Conservation (phyloP, 2,797 vertebrate genomes). For the Knipowitschia caucasica region DNA sequence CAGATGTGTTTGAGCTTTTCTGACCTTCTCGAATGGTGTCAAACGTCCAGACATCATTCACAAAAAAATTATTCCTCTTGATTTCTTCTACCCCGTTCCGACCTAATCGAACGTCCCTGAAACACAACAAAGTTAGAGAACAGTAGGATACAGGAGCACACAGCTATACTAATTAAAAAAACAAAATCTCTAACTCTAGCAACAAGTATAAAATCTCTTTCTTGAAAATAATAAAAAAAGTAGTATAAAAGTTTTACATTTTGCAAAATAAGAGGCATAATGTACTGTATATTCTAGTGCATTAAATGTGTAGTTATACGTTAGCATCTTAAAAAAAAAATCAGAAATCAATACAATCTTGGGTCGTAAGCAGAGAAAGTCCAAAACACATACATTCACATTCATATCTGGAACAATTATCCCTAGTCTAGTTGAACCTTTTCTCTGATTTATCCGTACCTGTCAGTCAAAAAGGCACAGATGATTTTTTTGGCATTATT, state of each 20-base stretch:
- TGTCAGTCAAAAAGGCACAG: slow-evolving; percentile 97
- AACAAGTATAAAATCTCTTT: too few relatives aligned
- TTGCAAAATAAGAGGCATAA: neutral
- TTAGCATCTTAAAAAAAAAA: too few relatives aligned
- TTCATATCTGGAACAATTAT: neutral
- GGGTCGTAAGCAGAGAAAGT: too few relatives aligned
- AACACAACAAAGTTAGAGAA: neutral
- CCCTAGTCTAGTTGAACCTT: neutral
- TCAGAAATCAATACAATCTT: too few relatives aligned
- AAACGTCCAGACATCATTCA: slow-evolving; percentile 96
- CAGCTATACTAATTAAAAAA: slow-evolving; percentile 46
- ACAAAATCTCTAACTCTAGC: too few relatives aligned
- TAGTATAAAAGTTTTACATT: too few relatives aligned
- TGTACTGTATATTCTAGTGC: too few relatives aligned
- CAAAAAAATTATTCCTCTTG: slow-evolving; percentile 94
- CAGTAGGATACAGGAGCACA: too few relatives aligned
- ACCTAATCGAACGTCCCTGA: slow-evolving; percentile 92
- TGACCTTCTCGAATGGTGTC: slow-evolving; percentile 95
- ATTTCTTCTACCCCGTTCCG: slow-evolving; percentile 95
- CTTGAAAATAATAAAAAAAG: too few relatives aligned
- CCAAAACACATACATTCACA: neutral
- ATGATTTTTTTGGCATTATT: slow-evolving; percentile 96
- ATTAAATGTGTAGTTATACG: too few relatives aligned
- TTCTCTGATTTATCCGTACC: slow-evolving; percentile 65
- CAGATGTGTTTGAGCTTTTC: too few relatives aligned